Conservation (phyloP, 2,113 vertebrate species). For the Bucco capensis region DNA sequence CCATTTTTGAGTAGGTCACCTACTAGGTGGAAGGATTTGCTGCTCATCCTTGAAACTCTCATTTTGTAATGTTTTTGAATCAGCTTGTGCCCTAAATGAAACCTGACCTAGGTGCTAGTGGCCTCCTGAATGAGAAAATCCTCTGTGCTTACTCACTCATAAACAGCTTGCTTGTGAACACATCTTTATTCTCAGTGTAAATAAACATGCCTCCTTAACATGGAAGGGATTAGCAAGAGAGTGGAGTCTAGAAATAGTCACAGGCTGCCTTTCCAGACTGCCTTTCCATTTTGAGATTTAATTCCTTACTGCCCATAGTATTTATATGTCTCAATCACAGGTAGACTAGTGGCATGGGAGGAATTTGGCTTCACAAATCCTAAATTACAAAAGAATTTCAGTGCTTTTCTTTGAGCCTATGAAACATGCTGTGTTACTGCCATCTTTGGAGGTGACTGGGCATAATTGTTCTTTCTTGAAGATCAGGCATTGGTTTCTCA, state of each 20-base stretch:
- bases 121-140: not conserved
- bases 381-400: not conserved
- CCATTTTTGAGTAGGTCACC: not conserved
- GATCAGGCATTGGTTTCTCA: not conserved
- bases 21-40: not conserved
- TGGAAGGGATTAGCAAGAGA: not conserved
- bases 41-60: not conserved
- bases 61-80: not conserved
- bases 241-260: not conserved
- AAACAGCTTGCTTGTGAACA: not conserved
- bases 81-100: not conserved
- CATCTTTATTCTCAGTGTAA: not conserved
- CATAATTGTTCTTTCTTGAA: not conserved
- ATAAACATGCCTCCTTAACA: not conserved
- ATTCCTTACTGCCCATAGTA: not conserved
- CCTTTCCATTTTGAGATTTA: not conserved
- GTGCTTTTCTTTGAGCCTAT: not conserved
- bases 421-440: not conserved
- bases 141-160: not conserved
- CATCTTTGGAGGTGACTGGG: not conserved
- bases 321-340: not conserved
- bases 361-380: not conserved
- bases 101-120: not conserved
- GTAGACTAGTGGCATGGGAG: not conserved
- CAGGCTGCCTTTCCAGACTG: not conserved